phyloP scores from a whole-genome alignment of 2,797 vertebrate genomes.

The Columba guinea region DNA sequence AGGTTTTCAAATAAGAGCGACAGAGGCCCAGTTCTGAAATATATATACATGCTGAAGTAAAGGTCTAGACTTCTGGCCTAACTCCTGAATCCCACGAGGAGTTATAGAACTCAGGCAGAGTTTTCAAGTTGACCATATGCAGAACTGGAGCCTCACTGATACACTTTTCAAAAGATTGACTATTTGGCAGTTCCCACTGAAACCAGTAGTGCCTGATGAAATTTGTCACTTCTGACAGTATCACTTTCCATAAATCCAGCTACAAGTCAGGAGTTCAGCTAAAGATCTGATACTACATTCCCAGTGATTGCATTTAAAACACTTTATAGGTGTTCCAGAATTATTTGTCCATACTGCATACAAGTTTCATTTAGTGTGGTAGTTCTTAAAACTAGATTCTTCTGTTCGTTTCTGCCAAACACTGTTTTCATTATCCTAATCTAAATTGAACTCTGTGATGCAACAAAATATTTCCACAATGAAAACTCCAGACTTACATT shows the following conservation, averaged over 20 bases:
- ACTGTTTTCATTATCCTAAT: slow-evolving; percentile 24
- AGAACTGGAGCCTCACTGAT: background rate
- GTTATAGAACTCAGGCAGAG: background rate
- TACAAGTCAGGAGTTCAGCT: background rate
- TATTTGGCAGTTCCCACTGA: background rate
- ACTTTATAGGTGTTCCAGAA: background rate
- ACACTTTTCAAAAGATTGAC: background rate
- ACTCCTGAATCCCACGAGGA: background rate
- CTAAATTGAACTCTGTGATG: slow-evolving; percentile 46
- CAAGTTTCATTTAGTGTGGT: background rate
- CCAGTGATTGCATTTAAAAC: background rate
- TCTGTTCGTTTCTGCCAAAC: background rate
- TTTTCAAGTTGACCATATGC: background rate
- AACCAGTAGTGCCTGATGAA: background rate
- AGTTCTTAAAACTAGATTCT: slow-evolving; percentile 7
- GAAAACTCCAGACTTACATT: background rate
- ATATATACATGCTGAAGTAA: background rate
- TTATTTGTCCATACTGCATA: background rate
- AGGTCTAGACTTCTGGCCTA: background rate
- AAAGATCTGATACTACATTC: background rate
- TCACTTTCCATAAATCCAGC: background rate
- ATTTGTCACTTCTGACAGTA: background rate
- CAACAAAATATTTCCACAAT: slow-evolving; percentile 26
- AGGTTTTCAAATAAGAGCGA: background rate
- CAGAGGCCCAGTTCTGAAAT: background rate